Evolutionary conservation across 1,140 invertebrate species (phyloP), one percentile per base, ranked within the genome.

Genomic region (Nasonia vitripennis): DNA sequence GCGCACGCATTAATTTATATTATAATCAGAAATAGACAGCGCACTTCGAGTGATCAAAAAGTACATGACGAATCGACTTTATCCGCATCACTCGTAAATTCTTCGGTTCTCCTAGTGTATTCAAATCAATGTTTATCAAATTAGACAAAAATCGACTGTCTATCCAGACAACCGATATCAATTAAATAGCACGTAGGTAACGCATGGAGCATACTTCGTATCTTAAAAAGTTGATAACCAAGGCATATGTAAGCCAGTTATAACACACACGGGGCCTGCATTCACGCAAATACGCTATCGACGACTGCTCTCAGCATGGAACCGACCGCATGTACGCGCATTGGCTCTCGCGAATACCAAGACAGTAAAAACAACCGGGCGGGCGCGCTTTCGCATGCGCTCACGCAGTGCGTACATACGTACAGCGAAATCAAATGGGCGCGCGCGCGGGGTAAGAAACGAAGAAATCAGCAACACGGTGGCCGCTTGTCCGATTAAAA

Each of bases 401-500:
- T 23, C 41, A 51, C 75, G 41, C 45, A n/a, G 27, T 31, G 34
- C 70, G 27, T 73, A 12, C 11, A 73, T 73, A 34, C 70, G 20
- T 4, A 37, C 34, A 75, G 37, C 4, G 27, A 75, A 37, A 75
- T 3, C n/a, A 37, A 75, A 37, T 2, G 74, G 41, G 27, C 41
- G n/a, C 12, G 74, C 41, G 20, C 37, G 11, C 48, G 62, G 83
- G 27, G 75, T 78, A 81, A 55, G 83, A 68, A 83, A 77, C 73
- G 70, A 45, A 85, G 85, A 70, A 75, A 74, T 41, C 51, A 68
- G 34, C 34, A 87, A 87, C 87, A 88, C 85, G 88, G 88, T 89
- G 89, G 88, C 86, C 88, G 84, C 79, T 86, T 83, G 83, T 80
- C 55, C 86, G 88, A 89, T 89, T 89, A 90, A 89, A 90, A 89